Conservation (phyloP, 2,888 invertebrate genomes). For the Stenodema calcarata region DNA sequence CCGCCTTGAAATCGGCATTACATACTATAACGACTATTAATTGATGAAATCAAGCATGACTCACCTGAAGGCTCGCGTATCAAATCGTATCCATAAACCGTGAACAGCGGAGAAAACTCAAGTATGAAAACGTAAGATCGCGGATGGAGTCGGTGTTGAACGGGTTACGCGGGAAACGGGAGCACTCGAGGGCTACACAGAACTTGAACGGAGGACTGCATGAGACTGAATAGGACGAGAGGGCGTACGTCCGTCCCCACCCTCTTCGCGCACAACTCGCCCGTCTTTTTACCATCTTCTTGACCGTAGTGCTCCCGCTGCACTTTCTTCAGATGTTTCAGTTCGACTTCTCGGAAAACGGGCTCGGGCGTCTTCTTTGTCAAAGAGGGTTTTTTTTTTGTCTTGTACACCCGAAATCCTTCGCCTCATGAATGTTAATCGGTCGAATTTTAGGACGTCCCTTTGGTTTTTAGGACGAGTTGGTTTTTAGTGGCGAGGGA, state of each 20-base stretch:
- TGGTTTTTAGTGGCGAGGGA: neutral
- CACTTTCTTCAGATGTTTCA: neutral
- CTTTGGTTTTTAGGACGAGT: neutral
- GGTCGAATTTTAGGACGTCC: neutral
- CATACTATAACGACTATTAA: neutral
- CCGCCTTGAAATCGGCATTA: neutral
- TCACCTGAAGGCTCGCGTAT: constrained; percentile 25
- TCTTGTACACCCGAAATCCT: neutral
- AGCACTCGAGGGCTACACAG: neutral
- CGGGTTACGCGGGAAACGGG: neutral
- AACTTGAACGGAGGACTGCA: constrained; percentile 24
- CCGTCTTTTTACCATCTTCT: neutral
- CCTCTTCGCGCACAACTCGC: no score
- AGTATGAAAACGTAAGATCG: neutral
- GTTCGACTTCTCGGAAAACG: neutral
- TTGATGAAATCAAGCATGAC: neutral
- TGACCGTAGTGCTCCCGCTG: neutral
- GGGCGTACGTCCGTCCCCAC: neutral
- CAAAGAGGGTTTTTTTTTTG: neutral
- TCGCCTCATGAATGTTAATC: neutral
- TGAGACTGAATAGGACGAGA: constrained; percentile 23
- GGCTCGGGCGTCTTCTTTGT: neutral
- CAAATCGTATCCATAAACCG: constrained; percentile 28
- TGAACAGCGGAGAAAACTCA: neutral
- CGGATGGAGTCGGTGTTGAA: neutral